Evolutionary conservation across 2,888 invertebrate genomes (phyloP).

Genomic region (Hipparchia sbordonii): DNA sequence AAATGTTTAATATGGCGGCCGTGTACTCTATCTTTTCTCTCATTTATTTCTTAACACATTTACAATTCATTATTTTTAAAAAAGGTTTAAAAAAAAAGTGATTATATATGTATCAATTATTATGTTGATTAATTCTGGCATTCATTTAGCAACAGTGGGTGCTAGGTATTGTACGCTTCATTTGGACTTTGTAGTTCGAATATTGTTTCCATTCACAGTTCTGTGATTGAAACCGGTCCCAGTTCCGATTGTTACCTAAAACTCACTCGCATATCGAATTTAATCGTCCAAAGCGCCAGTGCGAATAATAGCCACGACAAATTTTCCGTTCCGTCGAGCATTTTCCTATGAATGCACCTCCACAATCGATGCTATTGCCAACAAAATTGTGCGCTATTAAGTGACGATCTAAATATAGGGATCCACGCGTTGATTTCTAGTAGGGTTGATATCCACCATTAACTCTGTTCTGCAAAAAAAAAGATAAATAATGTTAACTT

Average conservation of each 20-base stretch:
- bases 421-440: conserved; percentile 64
- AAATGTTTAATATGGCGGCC: no score
- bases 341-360: conserved; percentile 79
- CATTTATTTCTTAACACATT: no score
- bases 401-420: conserved; percentile 79
- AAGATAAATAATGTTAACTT: neutral
- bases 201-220: conserved; percentile 33
- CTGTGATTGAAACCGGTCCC: conserved; percentile 44
- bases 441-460: conserved; percentile 24
- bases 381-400: conserved; percentile 79
- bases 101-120: no score
- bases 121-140: neutral
- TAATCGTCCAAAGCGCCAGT: conserved; percentile 76
- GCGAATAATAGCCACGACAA: conserved; percentile 77
- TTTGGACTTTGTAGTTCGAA: conserved; percentile 13
- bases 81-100: no score
- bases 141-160: neutral
- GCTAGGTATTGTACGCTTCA: neutral
- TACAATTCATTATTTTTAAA: no score
- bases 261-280: conserved; percentile 63
- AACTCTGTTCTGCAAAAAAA: neutral
- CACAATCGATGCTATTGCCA: conserved; percentile 76
- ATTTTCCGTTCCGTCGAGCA: conserved; percentile 79
- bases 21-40: no score
- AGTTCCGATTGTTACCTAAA: conserved; percentile 48